phyloP scores from a whole-genome alignment of 2,797 vertebrate species.

The Lacerta bilineata region DNA sequence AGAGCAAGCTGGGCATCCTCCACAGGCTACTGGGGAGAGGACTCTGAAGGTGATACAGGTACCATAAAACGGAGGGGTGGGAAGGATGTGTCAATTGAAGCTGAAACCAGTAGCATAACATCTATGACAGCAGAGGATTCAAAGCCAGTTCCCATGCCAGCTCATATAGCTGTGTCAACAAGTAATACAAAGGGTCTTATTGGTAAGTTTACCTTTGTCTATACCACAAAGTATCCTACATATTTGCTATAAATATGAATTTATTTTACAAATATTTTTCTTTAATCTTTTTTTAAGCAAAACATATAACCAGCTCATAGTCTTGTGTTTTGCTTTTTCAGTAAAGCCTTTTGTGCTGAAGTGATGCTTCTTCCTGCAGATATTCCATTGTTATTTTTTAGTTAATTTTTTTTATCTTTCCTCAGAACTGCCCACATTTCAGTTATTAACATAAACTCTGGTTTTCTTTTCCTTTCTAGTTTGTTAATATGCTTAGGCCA shows the following conservation, averaged over 20 bases:
- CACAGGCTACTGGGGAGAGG: conserved; percentile 97
- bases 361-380: conserved; percentile 1
- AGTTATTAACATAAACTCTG: background rate
- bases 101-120: conserved; percentile 91
- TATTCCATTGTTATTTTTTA: conserved; percentile 2
- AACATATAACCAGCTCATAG: background rate
- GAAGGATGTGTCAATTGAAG: conserved; percentile 92
- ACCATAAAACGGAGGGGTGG: conserved; percentile 97
- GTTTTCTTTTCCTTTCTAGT: conserved; percentile 3
- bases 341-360: conserved; percentile 11
- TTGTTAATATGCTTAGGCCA: background rate
- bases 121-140: conserved; percentile 90
- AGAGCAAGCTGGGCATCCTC: conserved; percentile 95
- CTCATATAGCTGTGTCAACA: conserved; percentile 87
- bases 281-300: conserved; percentile 33
- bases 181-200: conserved; percentile 87
- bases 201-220: conserved; percentile 83
- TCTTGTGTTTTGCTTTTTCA: conserved; percentile 29
- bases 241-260: background rate
- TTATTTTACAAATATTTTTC: conserved; percentile 41
- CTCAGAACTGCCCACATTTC: conserved; percentile 39
- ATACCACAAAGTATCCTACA: conserved; percentile 29
- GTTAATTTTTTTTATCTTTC: conserved; percentile 45
- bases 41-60: conserved; percentile 96
- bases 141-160: conserved; percentile 84